These are phyloP conservation scores for Vombatus ursinus DNA, from an alignment of 2,113 vertebrate genomes.

Conservation along the genomic window DNA sequence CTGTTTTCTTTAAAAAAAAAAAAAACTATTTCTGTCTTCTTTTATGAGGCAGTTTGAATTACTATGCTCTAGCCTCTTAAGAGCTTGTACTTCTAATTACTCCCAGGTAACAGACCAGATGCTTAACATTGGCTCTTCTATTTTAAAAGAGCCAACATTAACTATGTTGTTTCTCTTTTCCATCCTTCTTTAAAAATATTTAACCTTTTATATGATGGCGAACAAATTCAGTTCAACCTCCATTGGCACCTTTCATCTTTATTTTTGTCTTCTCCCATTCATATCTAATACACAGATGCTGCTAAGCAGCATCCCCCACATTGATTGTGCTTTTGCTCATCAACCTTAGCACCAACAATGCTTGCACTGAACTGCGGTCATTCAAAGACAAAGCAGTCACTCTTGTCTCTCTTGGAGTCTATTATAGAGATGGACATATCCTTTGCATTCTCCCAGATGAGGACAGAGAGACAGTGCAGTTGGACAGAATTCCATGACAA, in stretches of 20 bases:
- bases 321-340: background rate
- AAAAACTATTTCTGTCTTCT: background rate
- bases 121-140: constrained; percentile 19
- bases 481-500: constrained; percentile 55
- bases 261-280: background rate
- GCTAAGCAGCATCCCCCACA: background rate
- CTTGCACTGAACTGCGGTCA: background rate
- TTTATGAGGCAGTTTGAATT: constrained; percentile 16
- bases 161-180: constrained; percentile 28
- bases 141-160: constrained; percentile 38
- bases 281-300: background rate
- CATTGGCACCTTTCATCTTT: background rate
- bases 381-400: background rate
- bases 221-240: background rate
- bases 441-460: constrained; percentile 44
- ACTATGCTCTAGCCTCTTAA: constrained; percentile 33
- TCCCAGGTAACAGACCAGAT: constrained; percentile 47
- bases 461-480: constrained; percentile 51
- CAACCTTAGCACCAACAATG: background rate
- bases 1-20: background rate
- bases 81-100: constrained; percentile 29
- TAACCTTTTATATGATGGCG: background rate
- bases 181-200: background rate
- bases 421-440: constrained; percentile 61
- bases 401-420: constrained; percentile 28